phyloP scores from a whole-genome alignment of 2,888 invertebrate genomes.

The Drosophila monieri region DNA sequence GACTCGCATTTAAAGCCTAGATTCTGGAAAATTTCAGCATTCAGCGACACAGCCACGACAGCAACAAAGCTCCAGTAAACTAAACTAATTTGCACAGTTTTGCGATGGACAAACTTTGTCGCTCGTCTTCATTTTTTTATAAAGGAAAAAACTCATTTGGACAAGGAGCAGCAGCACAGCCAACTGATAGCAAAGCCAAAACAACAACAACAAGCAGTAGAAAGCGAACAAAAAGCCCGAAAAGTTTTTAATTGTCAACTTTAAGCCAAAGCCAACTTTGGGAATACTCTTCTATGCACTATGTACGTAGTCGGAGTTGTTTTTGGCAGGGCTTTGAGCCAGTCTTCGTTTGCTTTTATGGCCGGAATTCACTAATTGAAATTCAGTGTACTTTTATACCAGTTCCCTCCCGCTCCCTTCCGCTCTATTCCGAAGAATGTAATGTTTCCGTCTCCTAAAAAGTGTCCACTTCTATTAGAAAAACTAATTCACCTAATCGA shows the following conservation, averaged over 20 bases:
- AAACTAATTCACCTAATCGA: constrained; percentile 1
- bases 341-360: constrained; percentile 14
- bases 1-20: constrained; percentile 23
- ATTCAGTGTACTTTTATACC: constrained; percentile 39
- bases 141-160: constrained; percentile 53
- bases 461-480: not conserved
- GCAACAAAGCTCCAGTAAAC: constrained; percentile 44
- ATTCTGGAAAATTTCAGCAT: constrained; percentile 52
- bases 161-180: constrained; percentile 30
- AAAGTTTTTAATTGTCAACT: constrained; percentile 78
- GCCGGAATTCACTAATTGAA: constrained; percentile 57
- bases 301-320: constrained; percentile 11
- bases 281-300: not conserved
- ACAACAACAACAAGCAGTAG: constrained; percentile 35
- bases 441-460: not conserved
- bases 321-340: constrained; percentile 7
- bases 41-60: constrained; percentile 35
- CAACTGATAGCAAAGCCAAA: constrained; percentile 41
- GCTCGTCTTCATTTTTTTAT: constrained; percentile 9
- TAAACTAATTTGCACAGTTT: constrained; percentile 75
- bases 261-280: constrained; percentile 56
- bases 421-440: not conserved
- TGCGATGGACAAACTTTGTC: constrained; percentile 63
- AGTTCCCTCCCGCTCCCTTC: constrained; percentile 1
- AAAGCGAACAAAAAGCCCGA: constrained; percentile 23